These are phyloP conservation scores for Hippocampus zosterae DNA, from an alignment of 2,113 vertebrate species.

Conservation along the genomic window DNA sequence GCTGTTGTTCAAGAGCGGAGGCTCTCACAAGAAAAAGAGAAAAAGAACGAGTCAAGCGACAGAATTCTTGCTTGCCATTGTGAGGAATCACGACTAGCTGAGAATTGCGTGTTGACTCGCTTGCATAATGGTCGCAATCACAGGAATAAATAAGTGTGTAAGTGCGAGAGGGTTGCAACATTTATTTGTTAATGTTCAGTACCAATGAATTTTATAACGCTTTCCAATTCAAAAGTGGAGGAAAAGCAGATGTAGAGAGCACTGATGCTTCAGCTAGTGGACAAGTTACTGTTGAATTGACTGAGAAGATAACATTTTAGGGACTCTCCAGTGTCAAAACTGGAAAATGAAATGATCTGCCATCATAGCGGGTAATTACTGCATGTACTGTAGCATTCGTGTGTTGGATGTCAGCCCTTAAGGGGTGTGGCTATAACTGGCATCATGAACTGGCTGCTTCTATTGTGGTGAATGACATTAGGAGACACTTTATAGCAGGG, in stretches of 20 bases:
- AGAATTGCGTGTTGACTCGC: slow-evolving; percentile 14
- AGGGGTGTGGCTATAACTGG: no score
- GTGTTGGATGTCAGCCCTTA: no score
- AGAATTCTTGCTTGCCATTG: slow-evolving; percentile 18
- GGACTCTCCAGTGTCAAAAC: no score
- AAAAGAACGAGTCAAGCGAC: slow-evolving; percentile 3
- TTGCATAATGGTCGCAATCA: slow-evolving; percentile 43
- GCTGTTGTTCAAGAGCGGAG: slow-evolving; percentile 21
- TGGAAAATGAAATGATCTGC: no score
- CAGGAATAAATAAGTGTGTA: slow-evolving; percentile 4
- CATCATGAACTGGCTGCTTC: no score
- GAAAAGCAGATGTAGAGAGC: not conserved
- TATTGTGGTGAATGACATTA: no score
- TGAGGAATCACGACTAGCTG: slow-evolving; percentile 14
- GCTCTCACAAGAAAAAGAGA: slow-evolving; percentile 35
- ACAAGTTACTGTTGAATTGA: not conserved
- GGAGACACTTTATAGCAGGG: no score
- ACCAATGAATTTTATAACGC: not conserved
- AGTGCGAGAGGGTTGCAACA: not conserved
- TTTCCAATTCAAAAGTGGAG: not conserved
- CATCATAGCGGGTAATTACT: no score
- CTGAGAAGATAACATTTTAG: no score
- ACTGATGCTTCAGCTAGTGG: not conserved
- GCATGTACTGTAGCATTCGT: no score
- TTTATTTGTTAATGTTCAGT: not conserved